Conservation (phyloP, 2,113 vertebrate genomes). For the Protomyctophum bolini region DNA sequence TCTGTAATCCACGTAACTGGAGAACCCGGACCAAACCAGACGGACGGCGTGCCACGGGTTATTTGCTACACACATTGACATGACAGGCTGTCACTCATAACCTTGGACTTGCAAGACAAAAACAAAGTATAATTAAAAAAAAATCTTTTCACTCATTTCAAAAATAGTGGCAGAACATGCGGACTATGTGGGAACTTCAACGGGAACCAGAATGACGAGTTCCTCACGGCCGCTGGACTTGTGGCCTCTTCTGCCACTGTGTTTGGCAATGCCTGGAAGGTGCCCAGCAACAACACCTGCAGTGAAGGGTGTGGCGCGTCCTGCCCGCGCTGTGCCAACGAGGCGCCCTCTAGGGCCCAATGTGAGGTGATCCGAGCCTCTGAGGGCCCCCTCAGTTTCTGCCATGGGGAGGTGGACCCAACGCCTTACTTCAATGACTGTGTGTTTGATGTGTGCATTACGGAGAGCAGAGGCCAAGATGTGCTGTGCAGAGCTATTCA, state of each 20-base stretch:
- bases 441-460: conserved; percentile 66
- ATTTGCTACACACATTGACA: too few relatives aligned
- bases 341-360: conserved; percentile 16
- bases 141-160: not conserved
- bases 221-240: conserved; percentile 45
- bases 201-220: conserved; percentile 60
- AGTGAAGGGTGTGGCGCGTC: conserved; percentile 34
- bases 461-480: conserved; percentile 12
- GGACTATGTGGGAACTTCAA: conserved; percentile 78
- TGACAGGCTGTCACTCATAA: too few relatives aligned
- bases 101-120: too few relatives aligned
- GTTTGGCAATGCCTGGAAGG: conserved; percentile 61
- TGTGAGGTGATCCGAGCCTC: conserved; percentile 59
- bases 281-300: conserved; percentile 43
- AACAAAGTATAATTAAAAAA: too few relatives aligned
- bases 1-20: too few relatives aligned
- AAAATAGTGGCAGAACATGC: conserved; percentile 45
- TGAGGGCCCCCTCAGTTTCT: conserved; percentile 61
- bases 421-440: conserved; percentile 60
- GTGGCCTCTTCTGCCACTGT: conserved; percentile 7
- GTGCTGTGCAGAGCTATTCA: conserved; percentile 66
- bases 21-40: too few relatives aligned
- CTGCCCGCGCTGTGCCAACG: conserved; percentile 48
- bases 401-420: conserved; percentile 52
- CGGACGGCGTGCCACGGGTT: too few relatives aligned